These are phyloP conservation scores for Danio albolineatus DNA, from an alignment of 2,797 vertebrate genomes.

Conservation along the genomic window DNA sequence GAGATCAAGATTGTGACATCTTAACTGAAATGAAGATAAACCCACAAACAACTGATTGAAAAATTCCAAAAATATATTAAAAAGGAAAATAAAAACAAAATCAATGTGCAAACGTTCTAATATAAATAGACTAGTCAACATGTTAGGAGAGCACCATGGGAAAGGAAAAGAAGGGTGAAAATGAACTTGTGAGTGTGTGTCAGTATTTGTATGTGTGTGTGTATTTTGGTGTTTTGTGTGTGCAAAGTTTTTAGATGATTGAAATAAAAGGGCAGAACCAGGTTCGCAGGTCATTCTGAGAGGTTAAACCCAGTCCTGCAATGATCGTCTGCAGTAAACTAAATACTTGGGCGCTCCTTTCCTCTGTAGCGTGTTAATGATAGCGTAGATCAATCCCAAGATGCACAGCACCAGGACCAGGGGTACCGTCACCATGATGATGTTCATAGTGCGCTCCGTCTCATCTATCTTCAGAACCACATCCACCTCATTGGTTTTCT, in stretches of 20 bases:
- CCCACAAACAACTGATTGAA: constrained; percentile 57
- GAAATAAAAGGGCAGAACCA: constrained; percentile 53
- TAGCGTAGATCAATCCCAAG: constrained; percentile 89
- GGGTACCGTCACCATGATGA: constrained; percentile 92
- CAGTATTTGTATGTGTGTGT: constrained; percentile 44
- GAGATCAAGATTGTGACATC: constrained; percentile 52
- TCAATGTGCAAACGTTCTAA: constrained; percentile 83
- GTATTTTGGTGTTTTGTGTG: constrained; percentile 30
- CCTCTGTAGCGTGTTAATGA: constrained; percentile 94
- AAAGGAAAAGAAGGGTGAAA: constrained; percentile 55
- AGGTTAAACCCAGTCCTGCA: constrained; percentile 97
- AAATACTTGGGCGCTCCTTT: constrained; percentile 92
- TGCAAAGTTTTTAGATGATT: constrained; percentile 35
- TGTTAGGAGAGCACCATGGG: constrained; percentile 78
- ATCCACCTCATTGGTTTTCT: constrained; percentile 86
- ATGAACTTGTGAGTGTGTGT: constrained; percentile 49
- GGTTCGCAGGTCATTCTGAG: constrained; percentile 43
- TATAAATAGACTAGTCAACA: constrained; percentile 81
- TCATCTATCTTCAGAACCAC: constrained; percentile 94
- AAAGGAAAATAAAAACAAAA: constrained; percentile 65
- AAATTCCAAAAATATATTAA: constrained; percentile 26
- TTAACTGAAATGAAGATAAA: constrained; percentile 64
- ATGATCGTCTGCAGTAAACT: constrained; percentile 95
- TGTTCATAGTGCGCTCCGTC: constrained; percentile 89
- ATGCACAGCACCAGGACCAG: constrained; percentile 93